Base-by-base conservation (phyloP, 1,140 invertebrate genomes). In the Drosophila ironensis region DNA sequence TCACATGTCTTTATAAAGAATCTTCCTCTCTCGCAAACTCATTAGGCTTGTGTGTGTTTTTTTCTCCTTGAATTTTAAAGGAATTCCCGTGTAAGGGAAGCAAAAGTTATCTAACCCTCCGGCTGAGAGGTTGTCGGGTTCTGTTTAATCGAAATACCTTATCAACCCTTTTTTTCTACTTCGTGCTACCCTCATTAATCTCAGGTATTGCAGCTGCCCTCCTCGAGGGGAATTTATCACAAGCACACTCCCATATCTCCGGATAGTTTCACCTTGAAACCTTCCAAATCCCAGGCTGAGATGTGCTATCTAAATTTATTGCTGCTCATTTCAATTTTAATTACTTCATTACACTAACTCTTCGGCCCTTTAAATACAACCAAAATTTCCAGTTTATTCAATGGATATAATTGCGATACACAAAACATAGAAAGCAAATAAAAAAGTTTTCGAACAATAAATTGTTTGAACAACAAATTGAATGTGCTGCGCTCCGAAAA, bases 151-250 rank as follows among this genome's bases (percentile, higher is more conserved):
- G 68, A 78, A 73, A 74, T 84, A 60, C 30, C 77, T 73, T 60
- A 84, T 82, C 69, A 77, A 82, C 77, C 77, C 77, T 78, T 82
- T 57, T 54, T 48, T 50, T 46, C 42, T 16, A 4, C 30, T 12
- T 14, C 7, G 14, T 37, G 4, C 64, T 78, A 78, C 80, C 80
- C 70, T 86, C 78, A 84, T 84, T 86, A 84, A 84, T 86, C 80
- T 86, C 64, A 59, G 35, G 56, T 64, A 45, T 38, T 53, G 53
- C 41, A 54, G 71, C 72, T 82, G 61, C 42, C 20, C 16, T 47
- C 19, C 60, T 35, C 14, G 2, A 24, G 16, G 37, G 35, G n/a
- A n/a, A n/a, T n/a, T n/a, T n/a, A n/a, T n/a, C n/a, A n/a, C n/a
- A n/a, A n/a, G n/a, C n/a, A n/a, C n/a, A 16, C 12, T 41, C 19